A percentile compares a stretch with the other conserved stretches of the same genome.
Evolutionary conservation across 1,140 invertebrate species (phyloP).

Genomic region (Liolophura sinensis): DNA sequence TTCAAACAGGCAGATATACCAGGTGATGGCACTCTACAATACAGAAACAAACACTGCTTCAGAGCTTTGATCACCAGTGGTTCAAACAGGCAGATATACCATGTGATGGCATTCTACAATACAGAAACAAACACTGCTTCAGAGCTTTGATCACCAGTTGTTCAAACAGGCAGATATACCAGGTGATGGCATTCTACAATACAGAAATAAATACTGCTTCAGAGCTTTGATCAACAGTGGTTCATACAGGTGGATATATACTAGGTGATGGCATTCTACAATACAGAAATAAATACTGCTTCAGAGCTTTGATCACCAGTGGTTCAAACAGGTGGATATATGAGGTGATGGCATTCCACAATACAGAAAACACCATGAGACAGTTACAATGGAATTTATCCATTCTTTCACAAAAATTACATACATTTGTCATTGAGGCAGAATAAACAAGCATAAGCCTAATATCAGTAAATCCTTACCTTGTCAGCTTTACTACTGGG

Average conservation of each 20-base stretch:
- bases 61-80: constrained; percentile 81
- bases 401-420: constrained; percentile 4
- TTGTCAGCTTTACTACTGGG: constrained; percentile 55
- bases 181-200: too few species aligned
- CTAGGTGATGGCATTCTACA: constrained; percentile 50
- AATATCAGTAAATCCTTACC: constrained; percentile 26
- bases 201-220: constrained; percentile 67
- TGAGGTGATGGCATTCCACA: constrained; percentile 68
- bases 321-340: constrained; percentile 88
- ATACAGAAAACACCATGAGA: constrained; percentile 48
- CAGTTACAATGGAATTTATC: too few species aligned
- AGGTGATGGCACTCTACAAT: constrained; percentile 41
- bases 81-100: constrained; percentile 85
- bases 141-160: too few species aligned
- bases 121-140: constrained; percentile 3
- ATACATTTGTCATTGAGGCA: neutral
- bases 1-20: constrained; percentile 85
- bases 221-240: constrained; percentile 81
- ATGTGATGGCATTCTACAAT: constrained; percentile 67
- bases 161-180: too few species aligned
- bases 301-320: constrained; percentile 77
- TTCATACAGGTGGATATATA: constrained; percentile 87
- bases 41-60: constrained; percentile 67
- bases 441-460: neutral
- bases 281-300: constrained; percentile 67